phyloP scores from a whole-genome alignment of 2,113 vertebrate genomes.

The Castor canadensis region DNA sequence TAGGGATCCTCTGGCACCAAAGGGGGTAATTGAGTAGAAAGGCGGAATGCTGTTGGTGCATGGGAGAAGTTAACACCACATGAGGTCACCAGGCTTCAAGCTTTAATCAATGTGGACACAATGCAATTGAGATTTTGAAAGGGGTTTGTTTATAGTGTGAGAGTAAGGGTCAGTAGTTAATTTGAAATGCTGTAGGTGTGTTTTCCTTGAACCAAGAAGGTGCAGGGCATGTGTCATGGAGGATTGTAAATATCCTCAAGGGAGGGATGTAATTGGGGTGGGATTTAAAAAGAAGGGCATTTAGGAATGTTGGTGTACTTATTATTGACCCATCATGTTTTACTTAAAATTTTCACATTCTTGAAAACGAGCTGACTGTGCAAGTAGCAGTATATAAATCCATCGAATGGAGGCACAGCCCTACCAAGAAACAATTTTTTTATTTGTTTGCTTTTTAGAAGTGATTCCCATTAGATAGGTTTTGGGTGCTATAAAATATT shows the following conservation, averaged over 20 bases:
- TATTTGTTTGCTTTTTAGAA: not conserved
- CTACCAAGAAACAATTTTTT: not conserved
- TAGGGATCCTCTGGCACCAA: conserved; percentile 82
- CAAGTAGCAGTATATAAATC: not conserved
- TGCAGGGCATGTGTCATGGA: conserved; percentile 44
- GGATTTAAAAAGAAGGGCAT: conserved; percentile 33
- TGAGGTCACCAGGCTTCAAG: conserved; percentile 88
- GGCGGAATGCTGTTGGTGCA: conserved; percentile 88
- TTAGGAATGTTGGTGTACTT: conserved; percentile 26
- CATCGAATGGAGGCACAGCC: not conserved
- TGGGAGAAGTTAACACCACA: conserved; percentile 89
- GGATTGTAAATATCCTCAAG: conserved; percentile 76
- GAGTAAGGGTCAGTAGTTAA: conserved; percentile 82
- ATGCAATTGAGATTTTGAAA: conserved; percentile 85
- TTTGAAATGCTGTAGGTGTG: conserved; percentile 81
- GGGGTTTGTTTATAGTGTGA: conserved; percentile 82
- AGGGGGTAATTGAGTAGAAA: conserved; percentile 97
- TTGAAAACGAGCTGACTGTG: not conserved
- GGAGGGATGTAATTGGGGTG: conserved; percentile 65
- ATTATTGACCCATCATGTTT: conserved; percentile 5
- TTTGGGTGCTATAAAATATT: not conserved
- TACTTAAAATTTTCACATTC: conserved; percentile 23
- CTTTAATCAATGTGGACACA: conserved; percentile 90
- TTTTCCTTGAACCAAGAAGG: conserved; percentile 78
- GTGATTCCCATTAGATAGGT: not conserved